phyloP scores from a whole-genome alignment of 2,888 invertebrate genomes.

The Dolichopus griseipennis region DNA sequence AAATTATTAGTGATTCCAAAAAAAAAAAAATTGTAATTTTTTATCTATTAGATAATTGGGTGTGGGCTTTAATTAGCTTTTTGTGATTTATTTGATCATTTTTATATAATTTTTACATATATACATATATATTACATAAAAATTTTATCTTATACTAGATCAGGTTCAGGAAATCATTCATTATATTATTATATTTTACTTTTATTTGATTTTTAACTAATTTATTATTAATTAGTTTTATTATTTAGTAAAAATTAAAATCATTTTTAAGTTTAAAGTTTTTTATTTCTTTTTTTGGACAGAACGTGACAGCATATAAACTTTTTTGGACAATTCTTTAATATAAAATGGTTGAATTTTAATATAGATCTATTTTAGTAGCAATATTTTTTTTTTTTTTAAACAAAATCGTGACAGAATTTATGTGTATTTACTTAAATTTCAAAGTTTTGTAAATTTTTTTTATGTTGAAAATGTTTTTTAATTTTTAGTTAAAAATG shows the following conservation, averaged over 20 bases:
- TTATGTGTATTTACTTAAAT: too few species aligned
- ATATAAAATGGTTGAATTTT: background rate
- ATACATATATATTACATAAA: background rate
- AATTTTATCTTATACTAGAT: background rate
- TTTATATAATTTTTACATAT: too few species aligned
- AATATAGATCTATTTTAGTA: background rate
- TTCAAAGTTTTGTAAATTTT: too few species aligned
- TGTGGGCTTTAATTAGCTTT: background rate
- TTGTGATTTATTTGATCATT: slow-evolving; percentile 1
- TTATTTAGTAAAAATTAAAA: too few species aligned
- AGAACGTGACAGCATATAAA: background rate
- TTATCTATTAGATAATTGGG: background rate
- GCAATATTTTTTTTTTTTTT: background rate
- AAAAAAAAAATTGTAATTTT: background rate
- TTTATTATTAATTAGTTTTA: background rate
- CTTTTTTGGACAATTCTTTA: background rate
- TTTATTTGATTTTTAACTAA: background rate
- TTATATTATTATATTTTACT: background rate
- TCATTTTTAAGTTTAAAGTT: too few species aligned
- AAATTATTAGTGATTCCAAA: too few species aligned
- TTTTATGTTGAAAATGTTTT: too few species aligned
- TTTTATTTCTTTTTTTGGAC: background rate
- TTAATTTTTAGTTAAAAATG: too few species aligned
- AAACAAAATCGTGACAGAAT: background rate
- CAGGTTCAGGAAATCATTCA: background rate